Evolutionary conservation across 2,797 vertebrate species (phyloP), one percentile per base, ranked within the genome.

Genomic region (Phoxinus dragarum): DNA sequence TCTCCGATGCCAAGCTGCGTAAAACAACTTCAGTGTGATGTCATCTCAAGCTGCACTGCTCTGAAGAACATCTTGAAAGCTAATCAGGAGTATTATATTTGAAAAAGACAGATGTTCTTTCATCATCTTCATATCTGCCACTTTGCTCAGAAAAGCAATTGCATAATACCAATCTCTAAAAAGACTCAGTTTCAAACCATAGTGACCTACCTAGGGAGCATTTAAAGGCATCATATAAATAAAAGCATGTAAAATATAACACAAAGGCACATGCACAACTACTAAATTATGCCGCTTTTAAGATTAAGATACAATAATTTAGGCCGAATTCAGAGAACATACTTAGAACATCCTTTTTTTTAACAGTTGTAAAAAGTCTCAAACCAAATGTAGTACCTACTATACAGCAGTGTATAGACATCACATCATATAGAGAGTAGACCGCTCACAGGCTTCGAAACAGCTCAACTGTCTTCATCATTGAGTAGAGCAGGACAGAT

Each of bases 41-140:
- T 80, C 72, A 84, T 84, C 38, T n/a, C 38, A 42, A 72, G 56
- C 76, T 42, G 76, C 21, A 66, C 56, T 7, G 56, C 1, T 49
- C 59, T 52, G 31, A 84, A 76, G 72, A 76, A 40, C 82, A 84
- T 76, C 72, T 83, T 72, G 52, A 54, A 66, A 54, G 44, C 67
- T 42, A 36, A 76, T n/a, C 81, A 66, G 31, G 16, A 75, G 31
- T 4, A 47, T 21, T 61, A 34, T n/a, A 47, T 66, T 66, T n/a
- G 69, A 34, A 11, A 82, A 73, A 34, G 52, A 71, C 17, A 59
- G 67, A 64, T 82, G 68, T 42, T 59, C 49, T 59, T 81, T 72
- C 49, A 71, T 23, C 40, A 34, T 47, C 27, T 68, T 59, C 9
- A 23, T 27, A 16, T 49, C 47, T 49, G 47, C 47, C 47, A 47